These are phyloP conservation scores for Raja brachyura DNA, from an alignment of 2,113 vertebrate genomes.

Conservation along the genomic window DNA sequence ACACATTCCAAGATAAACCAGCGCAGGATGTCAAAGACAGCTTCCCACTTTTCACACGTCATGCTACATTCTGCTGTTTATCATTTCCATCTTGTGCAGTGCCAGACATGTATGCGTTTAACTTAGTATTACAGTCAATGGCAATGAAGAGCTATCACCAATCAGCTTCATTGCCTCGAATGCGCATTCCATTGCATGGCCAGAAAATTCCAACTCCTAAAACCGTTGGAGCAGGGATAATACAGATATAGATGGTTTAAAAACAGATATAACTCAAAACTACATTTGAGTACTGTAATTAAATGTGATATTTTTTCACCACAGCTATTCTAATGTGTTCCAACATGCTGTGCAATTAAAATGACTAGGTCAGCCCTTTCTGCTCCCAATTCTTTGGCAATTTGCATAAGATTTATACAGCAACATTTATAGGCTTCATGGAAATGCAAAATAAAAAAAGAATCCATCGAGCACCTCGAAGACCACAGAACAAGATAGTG, in stretches of 20 bases:
- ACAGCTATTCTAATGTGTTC: not conserved
- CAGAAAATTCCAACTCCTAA: not conserved
- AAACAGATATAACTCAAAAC: slow-evolving; percentile 29
- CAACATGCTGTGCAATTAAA: slow-evolving; percentile 9
- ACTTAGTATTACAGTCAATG: not conserved
- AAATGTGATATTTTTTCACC: slow-evolving; percentile 16
- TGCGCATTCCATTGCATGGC: not conserved
- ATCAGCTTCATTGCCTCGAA: not conserved
- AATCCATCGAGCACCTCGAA: not conserved
- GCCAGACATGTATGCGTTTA: not conserved
- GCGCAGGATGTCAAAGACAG: not conserved
- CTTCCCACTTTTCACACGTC: not conserved
- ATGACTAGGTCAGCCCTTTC: not conserved
- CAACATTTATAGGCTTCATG: not conserved
- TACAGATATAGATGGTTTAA: not conserved
- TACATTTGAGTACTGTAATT: slow-evolving; percentile 24
- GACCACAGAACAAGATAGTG: not conserved
- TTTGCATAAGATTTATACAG: slow-evolving; percentile 11
- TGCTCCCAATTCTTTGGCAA: not conserved
- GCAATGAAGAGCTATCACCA: not conserved
- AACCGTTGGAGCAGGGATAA: not conserved
- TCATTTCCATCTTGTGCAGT: not conserved
- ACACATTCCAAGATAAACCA: not conserved
- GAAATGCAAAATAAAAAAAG: slow-evolving; percentile 13
- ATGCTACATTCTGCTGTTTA: not conserved